Evolutionary conservation across 2,797 vertebrate genomes (phyloP).

Genomic region (Perodicticus potto): DNA sequence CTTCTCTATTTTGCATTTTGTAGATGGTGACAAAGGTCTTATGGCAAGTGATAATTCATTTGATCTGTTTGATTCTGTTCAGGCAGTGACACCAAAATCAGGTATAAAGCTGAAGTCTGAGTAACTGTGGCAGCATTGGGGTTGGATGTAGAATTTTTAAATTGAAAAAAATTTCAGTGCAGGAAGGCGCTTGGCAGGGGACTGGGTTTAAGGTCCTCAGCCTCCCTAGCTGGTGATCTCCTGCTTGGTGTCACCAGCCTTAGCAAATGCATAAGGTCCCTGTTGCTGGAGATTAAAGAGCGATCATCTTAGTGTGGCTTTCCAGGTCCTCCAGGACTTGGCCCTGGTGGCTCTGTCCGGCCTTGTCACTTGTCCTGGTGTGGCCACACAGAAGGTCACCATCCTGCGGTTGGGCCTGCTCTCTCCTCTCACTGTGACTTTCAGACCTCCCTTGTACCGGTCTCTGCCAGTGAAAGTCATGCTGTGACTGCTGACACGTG

Average conservation of each 20-base stretch:
- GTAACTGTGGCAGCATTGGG: background rate
- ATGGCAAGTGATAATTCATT: conserved; percentile 30
- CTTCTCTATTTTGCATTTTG: conserved; percentile 57
- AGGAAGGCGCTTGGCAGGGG: background rate
- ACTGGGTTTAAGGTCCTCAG: background rate
- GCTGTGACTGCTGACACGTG: background rate
- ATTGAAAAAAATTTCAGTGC: background rate
- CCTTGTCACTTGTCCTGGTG: background rate
- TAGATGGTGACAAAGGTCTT: conserved; percentile 71
- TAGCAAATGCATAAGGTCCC: background rate
- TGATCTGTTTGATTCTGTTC: conserved; percentile 65
- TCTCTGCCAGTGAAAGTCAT: background rate
- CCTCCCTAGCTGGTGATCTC: background rate
- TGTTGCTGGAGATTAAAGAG: background rate
- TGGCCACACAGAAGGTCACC: background rate
- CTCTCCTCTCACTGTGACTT: background rate
- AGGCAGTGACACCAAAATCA: background rate
- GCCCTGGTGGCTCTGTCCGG: accelerated
- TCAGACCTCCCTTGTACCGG: background rate
- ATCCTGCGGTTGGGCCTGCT: background rate
- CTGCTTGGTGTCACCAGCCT: background rate
- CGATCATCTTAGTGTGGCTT: background rate
- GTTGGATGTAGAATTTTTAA: background rate
- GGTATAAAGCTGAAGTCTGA: conserved; percentile 66
- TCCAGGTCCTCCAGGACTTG: background rate